Evolutionary conservation across 2,113 vertebrate genomes (phyloP).

Genomic region (Raja brachyura): DNA sequence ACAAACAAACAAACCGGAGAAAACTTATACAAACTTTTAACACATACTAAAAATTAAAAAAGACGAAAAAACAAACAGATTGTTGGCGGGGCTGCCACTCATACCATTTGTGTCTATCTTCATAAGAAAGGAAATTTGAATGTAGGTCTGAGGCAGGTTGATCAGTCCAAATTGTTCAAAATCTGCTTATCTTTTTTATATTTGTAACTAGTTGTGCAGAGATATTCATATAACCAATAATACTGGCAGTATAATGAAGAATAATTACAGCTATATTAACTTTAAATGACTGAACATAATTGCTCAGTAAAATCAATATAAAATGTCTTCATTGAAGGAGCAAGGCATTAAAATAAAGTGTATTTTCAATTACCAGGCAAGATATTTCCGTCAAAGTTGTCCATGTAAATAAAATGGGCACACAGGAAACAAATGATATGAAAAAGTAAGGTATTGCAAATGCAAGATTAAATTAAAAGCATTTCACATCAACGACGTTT

Average conservation of each 20-base stretch:
- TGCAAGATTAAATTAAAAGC: no score
- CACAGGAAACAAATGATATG: no score
- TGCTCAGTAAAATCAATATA: neutral
- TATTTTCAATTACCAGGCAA: neutral
- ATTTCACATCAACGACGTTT: no score
- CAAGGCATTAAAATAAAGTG: neutral
- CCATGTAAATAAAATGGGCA: neutral
- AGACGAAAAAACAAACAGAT: no score
- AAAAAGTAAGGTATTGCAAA: no score
- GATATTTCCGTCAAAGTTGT: neutral
- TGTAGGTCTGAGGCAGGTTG: neutral
- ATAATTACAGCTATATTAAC: neutral
- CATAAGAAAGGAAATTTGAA: no score
- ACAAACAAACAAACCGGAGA: no score
- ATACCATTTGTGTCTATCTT: no score
- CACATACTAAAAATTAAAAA: no score
- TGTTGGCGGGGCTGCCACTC: no score
- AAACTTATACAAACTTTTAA: no score
- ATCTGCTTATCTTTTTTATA: neutral
- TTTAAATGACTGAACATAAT: neutral
- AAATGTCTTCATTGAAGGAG: neutral
- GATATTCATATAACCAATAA: neutral
- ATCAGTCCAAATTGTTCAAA: neutral
- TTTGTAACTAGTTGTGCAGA: neutral
- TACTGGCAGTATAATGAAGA: neutral